Conservation (phyloP, 1,140 invertebrate species). For the Melipona quadrifasciata region DNA sequence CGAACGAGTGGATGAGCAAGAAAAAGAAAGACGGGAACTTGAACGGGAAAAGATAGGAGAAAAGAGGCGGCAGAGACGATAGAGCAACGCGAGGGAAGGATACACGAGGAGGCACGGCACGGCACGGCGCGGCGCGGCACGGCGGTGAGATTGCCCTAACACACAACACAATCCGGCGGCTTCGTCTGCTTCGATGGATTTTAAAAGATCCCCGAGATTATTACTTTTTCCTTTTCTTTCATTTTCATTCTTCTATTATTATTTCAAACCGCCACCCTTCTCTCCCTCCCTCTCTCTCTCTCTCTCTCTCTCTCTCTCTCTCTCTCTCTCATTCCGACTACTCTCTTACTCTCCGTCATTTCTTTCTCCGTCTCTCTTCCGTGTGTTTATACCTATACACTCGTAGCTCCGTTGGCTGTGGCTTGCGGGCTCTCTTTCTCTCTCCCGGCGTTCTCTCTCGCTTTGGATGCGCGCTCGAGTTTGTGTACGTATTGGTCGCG, state of each 20-base stretch:
- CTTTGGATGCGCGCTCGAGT: slow-evolving; percentile 23
- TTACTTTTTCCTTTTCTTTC: slow-evolving; percentile 80
- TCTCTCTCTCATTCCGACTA: background rate
- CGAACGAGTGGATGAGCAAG: slow-evolving; percentile 16
- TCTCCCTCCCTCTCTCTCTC: background rate
- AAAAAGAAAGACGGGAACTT: slow-evolving; percentile 38
- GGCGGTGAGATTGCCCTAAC: slow-evolving; percentile 65
- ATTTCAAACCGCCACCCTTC: slow-evolving; percentile 69
- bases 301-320: no score
- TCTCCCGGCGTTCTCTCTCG: background rate
- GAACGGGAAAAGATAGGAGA: slow-evolving; percentile 41
- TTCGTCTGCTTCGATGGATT: slow-evolving; percentile 81
- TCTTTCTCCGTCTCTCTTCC: background rate
- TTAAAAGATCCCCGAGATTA: slow-evolving; percentile 82
- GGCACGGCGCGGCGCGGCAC: slow-evolving; percentile 9
- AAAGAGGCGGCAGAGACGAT: slow-evolving; percentile 53
- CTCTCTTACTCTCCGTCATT: background rate
- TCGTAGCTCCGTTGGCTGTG: slow-evolving; percentile 17
- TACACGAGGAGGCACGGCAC: slow-evolving; percentile 32
- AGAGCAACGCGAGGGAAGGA: slow-evolving; percentile 20
- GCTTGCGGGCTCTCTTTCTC: background rate
- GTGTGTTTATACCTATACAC: slow-evolving; percentile 47
- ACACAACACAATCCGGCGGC: slow-evolving; percentile 79
- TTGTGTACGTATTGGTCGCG: slow-evolving; percentile 56
- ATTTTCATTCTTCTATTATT: slow-evolving; percentile 80